Evolutionary conservation across 2,797 vertebrate genomes (phyloP).

Genomic region (Darevskia nairensis): DNA sequence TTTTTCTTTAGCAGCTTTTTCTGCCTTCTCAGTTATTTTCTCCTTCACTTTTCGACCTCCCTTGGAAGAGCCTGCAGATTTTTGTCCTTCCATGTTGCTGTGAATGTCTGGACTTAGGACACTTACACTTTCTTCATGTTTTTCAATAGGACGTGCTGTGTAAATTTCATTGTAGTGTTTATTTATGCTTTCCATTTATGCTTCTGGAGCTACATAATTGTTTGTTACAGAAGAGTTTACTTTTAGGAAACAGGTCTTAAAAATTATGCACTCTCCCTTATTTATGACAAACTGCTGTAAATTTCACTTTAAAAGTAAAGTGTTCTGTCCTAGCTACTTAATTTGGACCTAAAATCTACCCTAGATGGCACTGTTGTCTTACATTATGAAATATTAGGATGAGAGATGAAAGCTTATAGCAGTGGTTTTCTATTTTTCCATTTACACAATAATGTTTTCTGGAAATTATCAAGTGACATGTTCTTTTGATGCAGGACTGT

Average conservation of each 20-base stretch:
- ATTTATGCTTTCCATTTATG: no score
- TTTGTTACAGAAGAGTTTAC: background rate
- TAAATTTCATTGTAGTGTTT: constrained; percentile 25
- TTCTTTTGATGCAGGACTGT: background rate
- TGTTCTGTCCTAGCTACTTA: constrained; percentile 10
- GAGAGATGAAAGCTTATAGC: constrained; percentile 21
- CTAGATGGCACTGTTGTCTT: constrained; percentile 74
- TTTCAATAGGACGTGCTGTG: constrained; percentile 71
- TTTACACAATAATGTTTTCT: constrained; percentile 10
- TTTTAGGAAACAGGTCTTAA: background rate
- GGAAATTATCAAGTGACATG: constrained; percentile 32
- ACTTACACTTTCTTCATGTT: constrained; percentile 70
- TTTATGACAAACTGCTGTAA: constrained; percentile 6
- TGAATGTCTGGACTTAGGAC: constrained; percentile 56
- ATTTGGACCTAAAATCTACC: constrained; percentile 52
- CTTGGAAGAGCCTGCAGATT: constrained; percentile 74
- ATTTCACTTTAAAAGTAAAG: constrained; percentile 21
- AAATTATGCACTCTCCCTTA: background rate
- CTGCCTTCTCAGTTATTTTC: constrained; percentile 75
- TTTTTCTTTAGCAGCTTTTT: constrained; percentile 73
- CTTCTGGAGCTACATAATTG: background rate
- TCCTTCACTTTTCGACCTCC: constrained; percentile 80
- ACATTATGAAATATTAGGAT: constrained; percentile 4
- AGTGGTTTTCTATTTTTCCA: background rate
- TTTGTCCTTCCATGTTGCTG: constrained; percentile 72